Conservation (phyloP, 2,113 vertebrate genomes). For the Microtus oregoni region DNA sequence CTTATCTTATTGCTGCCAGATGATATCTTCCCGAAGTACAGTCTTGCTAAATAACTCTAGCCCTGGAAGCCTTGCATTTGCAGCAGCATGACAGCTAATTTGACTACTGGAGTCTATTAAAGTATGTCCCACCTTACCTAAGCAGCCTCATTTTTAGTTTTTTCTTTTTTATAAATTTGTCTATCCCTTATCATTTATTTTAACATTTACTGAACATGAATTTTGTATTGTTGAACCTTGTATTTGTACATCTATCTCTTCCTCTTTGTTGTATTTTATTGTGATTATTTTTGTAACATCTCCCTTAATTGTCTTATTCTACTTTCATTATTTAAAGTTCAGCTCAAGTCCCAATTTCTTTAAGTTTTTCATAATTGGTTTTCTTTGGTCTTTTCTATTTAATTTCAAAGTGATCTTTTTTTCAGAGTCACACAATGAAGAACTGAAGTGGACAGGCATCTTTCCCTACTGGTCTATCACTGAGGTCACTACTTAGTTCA, state of each 20-base stretch:
- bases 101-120: not conserved
- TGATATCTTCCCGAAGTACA: conserved; percentile 15
- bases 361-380: not conserved
- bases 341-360: not conserved
- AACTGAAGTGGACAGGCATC: not conserved
- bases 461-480: not conserved
- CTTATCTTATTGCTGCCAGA: not conserved
- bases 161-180: not conserved
- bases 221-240: not conserved
- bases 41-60: not conserved
- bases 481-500: not conserved
- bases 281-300: not conserved
- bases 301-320: not conserved
- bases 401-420: not conserved
- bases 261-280: not conserved
- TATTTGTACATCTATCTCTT: not conserved
- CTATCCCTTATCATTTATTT: not conserved
- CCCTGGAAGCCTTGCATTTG: not conserved
- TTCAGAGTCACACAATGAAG: not conserved
- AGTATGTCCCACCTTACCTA: not conserved
- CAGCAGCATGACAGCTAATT: conserved; percentile 20
- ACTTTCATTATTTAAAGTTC: not conserved
- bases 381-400: not conserved
- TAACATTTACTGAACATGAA: not conserved
- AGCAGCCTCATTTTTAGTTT: not conserved